Conservation (phyloP, 2,888 invertebrate genomes). For the Chaetoderma sp. region DNA sequence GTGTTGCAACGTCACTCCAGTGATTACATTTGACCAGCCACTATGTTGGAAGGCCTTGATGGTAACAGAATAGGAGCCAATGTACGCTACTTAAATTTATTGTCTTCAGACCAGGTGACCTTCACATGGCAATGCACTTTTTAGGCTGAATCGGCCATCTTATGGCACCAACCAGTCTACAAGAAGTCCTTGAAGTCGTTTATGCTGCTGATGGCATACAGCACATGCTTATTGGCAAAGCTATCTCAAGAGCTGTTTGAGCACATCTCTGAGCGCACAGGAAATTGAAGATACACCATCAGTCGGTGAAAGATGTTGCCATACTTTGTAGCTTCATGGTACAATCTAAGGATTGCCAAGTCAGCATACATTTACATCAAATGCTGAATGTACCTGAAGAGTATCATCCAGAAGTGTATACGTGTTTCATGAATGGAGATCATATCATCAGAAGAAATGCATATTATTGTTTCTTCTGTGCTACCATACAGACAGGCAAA, state of each 20-base stretch:
- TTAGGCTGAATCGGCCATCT: too few relatives aligned
- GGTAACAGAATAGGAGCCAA: constrained; percentile 8
- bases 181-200: too few relatives aligned
- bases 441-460: too few relatives aligned
- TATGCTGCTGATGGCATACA: too few relatives aligned
- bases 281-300: constrained; percentile 21
- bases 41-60: constrained; percentile 33
- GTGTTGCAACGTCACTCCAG: constrained; percentile 19
- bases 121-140: constrained; percentile 27
- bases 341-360: constrained; percentile 34
- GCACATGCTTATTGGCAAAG: constrained; percentile 38
- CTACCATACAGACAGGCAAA: constrained; percentile 23
- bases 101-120: constrained; percentile 9
- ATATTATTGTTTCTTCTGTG: too few relatives aligned
- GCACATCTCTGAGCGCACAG: constrained; percentile 32
- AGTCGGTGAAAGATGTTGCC: constrained; percentile 23
- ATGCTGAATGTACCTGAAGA: constrained; percentile 20
- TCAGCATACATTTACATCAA: constrained; percentile 33
- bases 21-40: constrained; percentile 38
- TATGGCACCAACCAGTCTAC: too few relatives aligned
- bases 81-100: background rate
- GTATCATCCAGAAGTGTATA: constrained; percentile 22
- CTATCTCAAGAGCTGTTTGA: constrained; percentile 25
- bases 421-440: constrained; percentile 18
- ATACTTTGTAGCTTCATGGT: constrained; percentile 37